Evolutionary conservation across 2,888 invertebrate genomes (phyloP).

Genomic region (Prenolepis imparis): DNA sequence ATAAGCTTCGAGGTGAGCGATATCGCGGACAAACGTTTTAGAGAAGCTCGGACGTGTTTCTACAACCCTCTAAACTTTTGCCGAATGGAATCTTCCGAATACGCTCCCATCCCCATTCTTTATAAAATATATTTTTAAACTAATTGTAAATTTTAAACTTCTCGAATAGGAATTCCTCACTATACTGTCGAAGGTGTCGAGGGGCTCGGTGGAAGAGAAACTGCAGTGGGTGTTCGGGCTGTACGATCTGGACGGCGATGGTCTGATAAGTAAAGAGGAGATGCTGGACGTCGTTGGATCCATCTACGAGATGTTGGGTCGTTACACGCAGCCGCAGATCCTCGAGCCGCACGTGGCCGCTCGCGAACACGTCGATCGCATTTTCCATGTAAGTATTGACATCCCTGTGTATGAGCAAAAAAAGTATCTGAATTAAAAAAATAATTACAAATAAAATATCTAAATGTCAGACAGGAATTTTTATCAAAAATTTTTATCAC

Average conservation of each 20-base stretch:
- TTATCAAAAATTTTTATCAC: slow-evolving; percentile 8
- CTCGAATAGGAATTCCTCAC: slow-evolving; percentile 92
- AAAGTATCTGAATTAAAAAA: not conserved
- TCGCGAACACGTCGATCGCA: slow-evolving; percentile 94
- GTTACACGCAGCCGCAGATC: slow-evolving; percentile 92
- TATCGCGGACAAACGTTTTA: not conserved
- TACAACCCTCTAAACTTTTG: not conserved
- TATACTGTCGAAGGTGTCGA: slow-evolving; percentile 93
- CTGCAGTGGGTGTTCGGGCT: slow-evolving; percentile 95
- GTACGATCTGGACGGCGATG: slow-evolving; percentile 95
- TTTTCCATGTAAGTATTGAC: slow-evolving; percentile 91
- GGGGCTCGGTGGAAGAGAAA: slow-evolving; percentile 94
- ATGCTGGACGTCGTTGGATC: slow-evolving; percentile 94
- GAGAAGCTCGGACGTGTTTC: not conserved
- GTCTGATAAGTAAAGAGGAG: slow-evolving; percentile 93
- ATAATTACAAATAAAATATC: slow-evolving; percentile 7
- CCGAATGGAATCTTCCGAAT: slow-evolving; percentile 89
- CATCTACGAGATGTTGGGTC: slow-evolving; percentile 95
- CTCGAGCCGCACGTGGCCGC: slow-evolving; percentile 90
- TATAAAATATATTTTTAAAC: not conserved
- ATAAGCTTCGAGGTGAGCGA: slow-evolving; percentile 94
- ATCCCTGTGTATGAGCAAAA: not conserved
- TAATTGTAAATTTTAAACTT: not conserved
- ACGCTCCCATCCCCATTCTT: slow-evolving; percentile 87
- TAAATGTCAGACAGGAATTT: not conserved